Percentiles rank a stretch among this genome's conserved stretches.
phyloP scores from a whole-genome alignment of 2,797 vertebrate species.

The Periparus ater region DNA sequence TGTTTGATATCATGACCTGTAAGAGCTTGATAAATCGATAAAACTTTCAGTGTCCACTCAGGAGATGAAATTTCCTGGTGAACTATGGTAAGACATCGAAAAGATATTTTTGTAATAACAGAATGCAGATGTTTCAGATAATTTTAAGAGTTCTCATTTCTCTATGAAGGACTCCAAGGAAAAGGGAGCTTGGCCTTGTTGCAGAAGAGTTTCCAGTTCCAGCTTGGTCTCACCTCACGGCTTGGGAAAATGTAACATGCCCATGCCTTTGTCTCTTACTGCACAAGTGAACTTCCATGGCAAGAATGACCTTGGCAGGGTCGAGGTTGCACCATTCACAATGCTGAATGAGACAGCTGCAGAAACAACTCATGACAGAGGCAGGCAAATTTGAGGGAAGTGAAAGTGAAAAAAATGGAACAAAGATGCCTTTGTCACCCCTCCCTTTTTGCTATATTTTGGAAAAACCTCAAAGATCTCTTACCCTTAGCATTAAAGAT shows the following conservation, averaged over 20 bases:
- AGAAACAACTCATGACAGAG: accelerated
- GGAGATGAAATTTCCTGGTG: neutral
- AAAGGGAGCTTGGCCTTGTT: neutral
- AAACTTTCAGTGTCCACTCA: neutral
- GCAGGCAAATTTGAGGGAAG: neutral
- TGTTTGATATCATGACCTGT: neutral
- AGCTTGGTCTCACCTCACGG: neutral
- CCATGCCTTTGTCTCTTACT: neutral
- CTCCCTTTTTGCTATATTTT: neutral
- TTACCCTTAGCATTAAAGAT: neutral
- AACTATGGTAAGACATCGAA: neutral
- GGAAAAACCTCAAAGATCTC: neutral
- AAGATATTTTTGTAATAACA: neutral
- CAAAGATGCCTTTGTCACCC: neutral
- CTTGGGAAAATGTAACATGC: neutral
- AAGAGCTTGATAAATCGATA: neutral
- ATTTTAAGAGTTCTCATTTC: neutral
- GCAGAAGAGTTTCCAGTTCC: neutral
- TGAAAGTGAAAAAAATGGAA: neutral
- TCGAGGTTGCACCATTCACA: accelerated
- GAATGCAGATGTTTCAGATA: neutral
- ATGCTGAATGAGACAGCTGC: neutral
- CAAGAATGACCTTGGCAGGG: neutral
- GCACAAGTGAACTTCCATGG: neutral
- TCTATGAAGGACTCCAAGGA: neutral